These are phyloP conservation scores for Petroica traversi DNA, from an alignment of 2,113 vertebrate species.

Conservation along the genomic window DNA sequence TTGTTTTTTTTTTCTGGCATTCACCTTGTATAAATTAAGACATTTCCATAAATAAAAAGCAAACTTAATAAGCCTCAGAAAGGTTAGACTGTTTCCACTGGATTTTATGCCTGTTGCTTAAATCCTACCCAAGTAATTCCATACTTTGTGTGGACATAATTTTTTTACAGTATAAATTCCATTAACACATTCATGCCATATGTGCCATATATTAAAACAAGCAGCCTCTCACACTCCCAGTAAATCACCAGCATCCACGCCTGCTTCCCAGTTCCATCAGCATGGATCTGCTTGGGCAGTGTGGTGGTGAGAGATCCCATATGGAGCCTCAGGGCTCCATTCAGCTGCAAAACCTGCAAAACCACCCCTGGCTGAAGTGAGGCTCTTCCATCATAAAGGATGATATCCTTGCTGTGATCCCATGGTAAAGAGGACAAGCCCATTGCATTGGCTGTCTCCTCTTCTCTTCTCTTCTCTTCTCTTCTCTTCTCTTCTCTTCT, in stretches of 20 bases:
- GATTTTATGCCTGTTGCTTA: conserved; percentile 49
- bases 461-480: background rate
- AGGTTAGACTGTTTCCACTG: conserved; percentile 32
- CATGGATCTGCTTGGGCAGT: background rate
- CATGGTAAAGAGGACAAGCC: background rate
- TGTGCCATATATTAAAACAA: conserved; percentile 9
- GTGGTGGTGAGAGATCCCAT: background rate
- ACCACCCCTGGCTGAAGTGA: background rate
- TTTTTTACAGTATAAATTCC: conserved; percentile 27
- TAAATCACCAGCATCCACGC: background rate
- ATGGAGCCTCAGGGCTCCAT: background rate
- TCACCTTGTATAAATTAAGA: conserved; percentile 37
- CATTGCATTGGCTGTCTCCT: background rate
- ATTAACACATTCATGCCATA: background rate
- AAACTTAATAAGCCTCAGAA: conserved; percentile 38
- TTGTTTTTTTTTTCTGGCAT: conserved; percentile 4
- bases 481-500: too few species aligned
- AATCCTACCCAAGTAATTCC: conserved; percentile 45
- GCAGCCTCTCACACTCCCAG: background rate
- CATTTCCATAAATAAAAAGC: conserved; percentile 44
- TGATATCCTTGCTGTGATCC: background rate
- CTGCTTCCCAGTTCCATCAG: background rate
- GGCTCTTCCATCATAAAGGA: background rate
- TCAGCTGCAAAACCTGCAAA: background rate
- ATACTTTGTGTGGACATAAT: conserved; percentile 1